Conservation (phyloP, 92 coral and sea anemone species). For the Umimayanthus chanpuru region DNA sequence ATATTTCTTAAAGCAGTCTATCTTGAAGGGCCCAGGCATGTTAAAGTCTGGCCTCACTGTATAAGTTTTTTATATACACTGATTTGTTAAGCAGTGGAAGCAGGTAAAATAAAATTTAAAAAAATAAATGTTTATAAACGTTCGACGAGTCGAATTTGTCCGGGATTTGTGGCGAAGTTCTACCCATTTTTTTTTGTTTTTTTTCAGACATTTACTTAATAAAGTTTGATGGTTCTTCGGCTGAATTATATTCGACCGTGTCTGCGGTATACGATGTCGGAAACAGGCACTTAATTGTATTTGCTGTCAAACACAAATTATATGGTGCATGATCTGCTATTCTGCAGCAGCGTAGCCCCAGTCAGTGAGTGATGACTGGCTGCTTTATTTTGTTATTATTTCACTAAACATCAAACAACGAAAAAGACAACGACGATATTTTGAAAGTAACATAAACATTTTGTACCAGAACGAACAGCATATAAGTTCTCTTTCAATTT, state of each 20-base stretch:
- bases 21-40: too few species aligned
- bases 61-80: too few species aligned
- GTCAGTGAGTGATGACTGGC: too few species aligned
- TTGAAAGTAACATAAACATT: neutral
- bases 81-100: too few species aligned
- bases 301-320: neutral
- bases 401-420: neutral
- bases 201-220: neutral
- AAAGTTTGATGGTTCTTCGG: neutral
- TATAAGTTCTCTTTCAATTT: neutral
- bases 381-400: too few species aligned
- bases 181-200: too few species aligned
- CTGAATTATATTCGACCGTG: neutral
- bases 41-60: too few species aligned
- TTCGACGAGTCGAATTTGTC: too few species aligned
- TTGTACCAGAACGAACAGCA: neutral
- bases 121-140: too few species aligned
- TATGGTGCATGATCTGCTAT: neutral
- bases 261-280: neutral
- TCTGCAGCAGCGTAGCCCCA: neutral
- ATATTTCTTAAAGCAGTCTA: too few species aligned
- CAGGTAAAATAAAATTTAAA: too few species aligned
- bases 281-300: neutral
- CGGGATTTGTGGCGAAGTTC: too few species aligned
- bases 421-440: neutral